Evolutionary conservation across 2,888 invertebrate genomes (phyloP).

Genomic region (Ecliptopera silaceata): DNA sequence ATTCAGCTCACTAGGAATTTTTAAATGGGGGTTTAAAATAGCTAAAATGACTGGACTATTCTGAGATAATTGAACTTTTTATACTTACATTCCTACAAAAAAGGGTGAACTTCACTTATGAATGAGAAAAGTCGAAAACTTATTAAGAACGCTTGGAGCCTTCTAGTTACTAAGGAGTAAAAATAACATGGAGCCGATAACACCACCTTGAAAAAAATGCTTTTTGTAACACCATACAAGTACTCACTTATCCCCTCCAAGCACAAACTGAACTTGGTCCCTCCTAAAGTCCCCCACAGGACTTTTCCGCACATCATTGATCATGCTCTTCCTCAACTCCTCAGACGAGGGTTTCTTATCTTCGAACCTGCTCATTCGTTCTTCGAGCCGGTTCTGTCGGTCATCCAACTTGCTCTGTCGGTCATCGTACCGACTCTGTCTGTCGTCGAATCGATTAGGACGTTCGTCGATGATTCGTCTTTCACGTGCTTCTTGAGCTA

Average conservation of each 20-base stretch:
- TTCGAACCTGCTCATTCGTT: constrained; percentile 47
- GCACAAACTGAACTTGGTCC: constrained; percentile 70
- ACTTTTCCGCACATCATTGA: constrained; percentile 65
- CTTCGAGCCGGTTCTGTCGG: constrained; percentile 62
- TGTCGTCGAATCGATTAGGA: constrained; percentile 48
- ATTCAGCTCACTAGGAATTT: too few relatives aligned
- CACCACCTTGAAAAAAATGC: background rate
- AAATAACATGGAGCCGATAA: background rate
- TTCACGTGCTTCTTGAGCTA: constrained; percentile 72
- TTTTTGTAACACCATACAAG: too few relatives aligned
- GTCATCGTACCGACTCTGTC: constrained; percentile 64
- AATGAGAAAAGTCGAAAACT: too few relatives aligned
- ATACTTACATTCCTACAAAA: too few relatives aligned
- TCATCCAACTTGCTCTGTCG: constrained; percentile 55
- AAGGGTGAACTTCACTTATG: too few relatives aligned
- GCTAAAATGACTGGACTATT: too few relatives aligned
- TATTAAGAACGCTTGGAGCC: too few relatives aligned
- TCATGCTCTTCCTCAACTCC: constrained; percentile 46
- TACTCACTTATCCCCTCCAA: constrained; percentile 77
- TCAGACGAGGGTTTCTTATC: constrained; percentile 52
- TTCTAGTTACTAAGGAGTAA: too few relatives aligned
- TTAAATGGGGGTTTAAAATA: too few relatives aligned
- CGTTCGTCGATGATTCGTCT: constrained; percentile 58
- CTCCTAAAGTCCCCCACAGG: constrained; percentile 62
- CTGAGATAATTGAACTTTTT: too few relatives aligned